Percentiles rank a stretch among this genome's conserved stretches.
These are phyloP conservation scores for Caenorhabditis sp. DNA, from an alignment of 2,888 invertebrate species.

Conservation along the genomic window DNA sequence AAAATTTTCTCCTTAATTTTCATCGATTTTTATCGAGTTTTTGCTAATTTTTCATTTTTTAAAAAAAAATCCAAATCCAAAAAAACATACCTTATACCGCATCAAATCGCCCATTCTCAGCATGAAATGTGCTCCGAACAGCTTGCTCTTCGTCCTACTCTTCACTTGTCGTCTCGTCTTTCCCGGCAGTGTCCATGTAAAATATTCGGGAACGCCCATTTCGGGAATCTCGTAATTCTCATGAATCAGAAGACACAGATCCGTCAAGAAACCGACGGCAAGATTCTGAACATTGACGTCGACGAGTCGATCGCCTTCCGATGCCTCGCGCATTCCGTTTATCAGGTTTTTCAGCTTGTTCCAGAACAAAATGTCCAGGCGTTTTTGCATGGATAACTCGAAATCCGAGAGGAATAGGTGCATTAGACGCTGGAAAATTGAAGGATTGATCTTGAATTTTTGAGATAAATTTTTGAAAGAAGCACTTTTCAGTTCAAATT, in stretches of 20 bases:
- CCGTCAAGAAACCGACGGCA: constrained; percentile 39
- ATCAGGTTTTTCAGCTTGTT: constrained; percentile 48
- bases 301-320: constrained; percentile 31
- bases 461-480: not conserved
- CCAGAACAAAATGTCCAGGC: constrained; percentile 57
- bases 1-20: too few species aligned
- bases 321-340: constrained; percentile 40
- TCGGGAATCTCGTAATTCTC: constrained; percentile 28
- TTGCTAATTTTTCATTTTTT: too few species aligned
- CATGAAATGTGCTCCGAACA: constrained; percentile 55
- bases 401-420: constrained; percentile 54
- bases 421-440: constrained; percentile 31
- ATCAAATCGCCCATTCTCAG: constrained; percentile 71
- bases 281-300: constrained; percentile 41
- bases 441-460: not conserved
- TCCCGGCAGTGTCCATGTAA: constrained; percentile 9
- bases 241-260: constrained; percentile 47
- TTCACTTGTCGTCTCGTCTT: constrained; percentile 25
- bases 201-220: constrained; percentile 21
- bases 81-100: constrained; percentile 67
- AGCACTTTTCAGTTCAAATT: too few species aligned
- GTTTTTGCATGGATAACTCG: constrained; percentile 43
- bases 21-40: constrained; percentile 1
- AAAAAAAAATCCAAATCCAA: too few species aligned
- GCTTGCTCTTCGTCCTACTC: constrained; percentile 19